Conservation (phyloP, 2,113 vertebrate species). For the zebrafish (Danio rerio) region DNA sequence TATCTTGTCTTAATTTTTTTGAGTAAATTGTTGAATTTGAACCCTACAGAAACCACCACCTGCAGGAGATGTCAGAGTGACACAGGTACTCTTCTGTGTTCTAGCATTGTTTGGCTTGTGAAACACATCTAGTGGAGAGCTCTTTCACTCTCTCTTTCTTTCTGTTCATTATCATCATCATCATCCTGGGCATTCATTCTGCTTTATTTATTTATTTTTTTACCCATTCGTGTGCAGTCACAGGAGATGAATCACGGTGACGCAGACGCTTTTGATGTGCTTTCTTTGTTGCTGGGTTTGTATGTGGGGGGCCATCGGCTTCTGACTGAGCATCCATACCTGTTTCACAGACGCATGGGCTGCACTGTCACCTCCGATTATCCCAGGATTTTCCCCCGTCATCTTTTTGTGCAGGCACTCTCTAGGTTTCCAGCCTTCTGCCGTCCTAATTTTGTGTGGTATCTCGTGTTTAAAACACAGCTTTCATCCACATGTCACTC, state of each 20-base stretch:
- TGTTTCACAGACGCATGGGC: conserved; percentile 58
- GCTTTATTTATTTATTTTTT: conserved; percentile 31
- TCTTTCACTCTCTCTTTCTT: conserved; percentile 43
- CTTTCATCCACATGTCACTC: conserved; percentile 47
- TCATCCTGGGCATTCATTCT: conserved; percentile 56
- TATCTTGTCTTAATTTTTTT: conserved; percentile 69
- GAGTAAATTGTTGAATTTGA: conserved; percentile 83
- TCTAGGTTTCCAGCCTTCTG: conserved; percentile 13
- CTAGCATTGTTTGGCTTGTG: conserved; percentile 80
- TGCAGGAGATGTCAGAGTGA: conserved; percentile 88
- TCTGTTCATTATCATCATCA: conserved; percentile 39
- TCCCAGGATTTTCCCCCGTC: conserved; percentile 57
- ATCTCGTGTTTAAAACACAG: conserved; percentile 35
- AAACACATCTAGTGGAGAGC: conserved; percentile 71
- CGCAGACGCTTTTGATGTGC: conserved; percentile 72
- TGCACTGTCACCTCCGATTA: conserved; percentile 56
- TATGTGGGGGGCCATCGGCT: conserved; percentile 76
- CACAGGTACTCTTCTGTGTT: conserved; percentile 83
- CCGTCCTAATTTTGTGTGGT: conserved; percentile 40
- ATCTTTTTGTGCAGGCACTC: conserved; percentile 56
- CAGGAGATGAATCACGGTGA: conserved; percentile 59
- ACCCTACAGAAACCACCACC: conserved; percentile 87
- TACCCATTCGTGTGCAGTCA: conserved; percentile 51
- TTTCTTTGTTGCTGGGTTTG: conserved; percentile 69
- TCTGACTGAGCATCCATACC: conserved; percentile 72